Base-by-base conservation (phyloP, 2,888 invertebrate species). In the Archaeoteleia sp. region DNA sequence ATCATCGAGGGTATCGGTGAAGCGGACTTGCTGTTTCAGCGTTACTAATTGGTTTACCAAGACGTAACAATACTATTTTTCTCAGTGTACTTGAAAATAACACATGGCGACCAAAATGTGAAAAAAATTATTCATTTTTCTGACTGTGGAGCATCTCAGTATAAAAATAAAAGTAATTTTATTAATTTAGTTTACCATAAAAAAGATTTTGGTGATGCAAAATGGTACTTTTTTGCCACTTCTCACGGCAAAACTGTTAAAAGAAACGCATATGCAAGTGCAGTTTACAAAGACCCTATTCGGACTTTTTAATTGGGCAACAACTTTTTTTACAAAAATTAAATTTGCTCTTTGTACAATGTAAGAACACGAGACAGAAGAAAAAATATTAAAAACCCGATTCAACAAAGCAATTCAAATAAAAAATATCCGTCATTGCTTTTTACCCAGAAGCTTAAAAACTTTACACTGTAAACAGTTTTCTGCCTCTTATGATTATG, bases 371-470 rank as follows among this genome's bases (percentile, higher is more conserved):
- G 29, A 3, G n/a, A n/a, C 29, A 9, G 4, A 3, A 29, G 29
- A 29, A 29, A 29, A 29, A 2, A 2, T 29, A 29, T 3, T 29
- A 7, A 29, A 7, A 7, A 7, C 2, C n/a, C 4, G 29, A 29
- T 29, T 29, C 29, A 3, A 29, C 6, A 29, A 29, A 29, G 29
- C 29, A 29, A 9, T 29, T 7, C n/a, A 29, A 29, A n/a, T 29
- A 7, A 29, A 29, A 3, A 29, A 29, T n/a, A 29, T 9, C n/a
- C 29, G 29, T 29, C 29, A 29, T 29, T 29, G 29, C 29, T 29
- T 29, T n/a, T 29, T 29, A 29, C 29, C 29, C 4, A 29, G n/a
- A 29, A 7, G 6, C n/a, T 29, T 29, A 29, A n/a, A 29, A 29
- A 7, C n/a, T 6, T 7, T 29, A 23, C 23, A 23, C 23, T 23